These are phyloP conservation scores for Thymelicus acteon DNA, from an alignment of 2,888 invertebrate genomes.

Conservation along the genomic window DNA sequence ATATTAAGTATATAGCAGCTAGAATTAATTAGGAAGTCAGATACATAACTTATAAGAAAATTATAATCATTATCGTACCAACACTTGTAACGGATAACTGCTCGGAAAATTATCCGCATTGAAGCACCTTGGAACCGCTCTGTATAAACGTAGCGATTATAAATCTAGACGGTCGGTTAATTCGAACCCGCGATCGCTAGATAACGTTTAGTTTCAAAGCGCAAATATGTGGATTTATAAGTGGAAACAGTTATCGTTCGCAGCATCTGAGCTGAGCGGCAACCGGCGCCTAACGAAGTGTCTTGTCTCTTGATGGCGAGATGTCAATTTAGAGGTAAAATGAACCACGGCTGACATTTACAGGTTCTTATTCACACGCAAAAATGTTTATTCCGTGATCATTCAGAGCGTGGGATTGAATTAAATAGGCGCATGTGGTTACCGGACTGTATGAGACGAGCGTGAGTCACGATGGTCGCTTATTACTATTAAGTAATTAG, in stretches of 20 bases:
- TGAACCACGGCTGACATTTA: constrained; percentile 27
- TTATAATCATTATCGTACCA: constrained; percentile 22
- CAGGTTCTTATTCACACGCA: constrained; percentile 27
- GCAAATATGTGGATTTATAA: constrained; percentile 45
- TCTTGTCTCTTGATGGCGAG: constrained; percentile 30
- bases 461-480: neutral
- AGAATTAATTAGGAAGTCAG: neutral
- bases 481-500: constrained; percentile 2
- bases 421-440: constrained; percentile 9
- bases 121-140: constrained; percentile 26
- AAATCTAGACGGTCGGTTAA: constrained; percentile 47
- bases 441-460: neutral
- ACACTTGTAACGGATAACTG: constrained; percentile 26
- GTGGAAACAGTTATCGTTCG: constrained; percentile 41
- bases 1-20: neutral
- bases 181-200: constrained; percentile 40
- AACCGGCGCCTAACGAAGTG: constrained; percentile 31
- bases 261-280: constrained; percentile 29
- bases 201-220: constrained; percentile 37
- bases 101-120: constrained; percentile 15
- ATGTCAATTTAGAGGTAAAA: constrained; percentile 31
- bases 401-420: constrained; percentile 18
- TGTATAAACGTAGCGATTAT: constrained; percentile 40
- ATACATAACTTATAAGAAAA: constrained; percentile 7
- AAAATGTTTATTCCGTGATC: constrained; percentile 29